Percentiles rank a stretch among this genome's conserved stretches.
phyloP scores from a whole-genome alignment of 2,113 vertebrate species.

The Glaucidium brasilianum region DNA sequence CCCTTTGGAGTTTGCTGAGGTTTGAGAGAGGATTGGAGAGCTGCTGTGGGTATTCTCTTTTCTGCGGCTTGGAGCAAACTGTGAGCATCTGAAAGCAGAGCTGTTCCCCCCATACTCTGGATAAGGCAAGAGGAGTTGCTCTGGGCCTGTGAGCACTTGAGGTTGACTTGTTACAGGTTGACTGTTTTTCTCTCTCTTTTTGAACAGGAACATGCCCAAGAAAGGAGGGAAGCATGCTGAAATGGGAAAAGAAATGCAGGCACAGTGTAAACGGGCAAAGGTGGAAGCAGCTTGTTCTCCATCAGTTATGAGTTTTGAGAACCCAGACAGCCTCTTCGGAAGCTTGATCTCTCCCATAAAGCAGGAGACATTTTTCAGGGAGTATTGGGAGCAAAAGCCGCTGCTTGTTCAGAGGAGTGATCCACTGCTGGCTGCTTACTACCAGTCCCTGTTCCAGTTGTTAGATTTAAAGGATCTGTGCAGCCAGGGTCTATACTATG shows the following conservation, averaged over 20 bases:
- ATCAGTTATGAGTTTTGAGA: constrained; percentile 69
- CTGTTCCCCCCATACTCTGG: neutral
- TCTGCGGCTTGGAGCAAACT: neutral
- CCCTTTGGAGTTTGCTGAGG: neutral
- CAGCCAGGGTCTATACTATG: constrained; percentile 73
- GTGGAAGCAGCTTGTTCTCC: neutral
- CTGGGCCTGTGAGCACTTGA: neutral
- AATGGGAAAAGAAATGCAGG: neutral
- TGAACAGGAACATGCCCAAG: constrained; percentile 77
- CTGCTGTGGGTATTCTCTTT: neutral
- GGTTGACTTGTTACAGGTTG: neutral
- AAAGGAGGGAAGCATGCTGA: constrained; percentile 54
- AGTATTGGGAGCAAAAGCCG: constrained; percentile 90
- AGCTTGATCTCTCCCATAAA: constrained; percentile 85
- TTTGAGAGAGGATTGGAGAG: neutral
- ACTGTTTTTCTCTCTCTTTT: neutral
- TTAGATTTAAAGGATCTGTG: constrained; percentile 79
- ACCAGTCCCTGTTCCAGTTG: constrained; percentile 83
- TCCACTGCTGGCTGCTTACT: constrained; percentile 68
- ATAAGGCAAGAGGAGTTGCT: neutral
- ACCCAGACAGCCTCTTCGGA: constrained; percentile 77
- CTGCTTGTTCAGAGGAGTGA: constrained; percentile 81
- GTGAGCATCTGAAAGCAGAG: neutral
- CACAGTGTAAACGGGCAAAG: constrained; percentile 67
- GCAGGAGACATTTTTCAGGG: constrained; percentile 80